phyloP scores from a whole-genome alignment of 92 coral and sea anemone species.

The Hydrozoanthus gracilis region DNA sequence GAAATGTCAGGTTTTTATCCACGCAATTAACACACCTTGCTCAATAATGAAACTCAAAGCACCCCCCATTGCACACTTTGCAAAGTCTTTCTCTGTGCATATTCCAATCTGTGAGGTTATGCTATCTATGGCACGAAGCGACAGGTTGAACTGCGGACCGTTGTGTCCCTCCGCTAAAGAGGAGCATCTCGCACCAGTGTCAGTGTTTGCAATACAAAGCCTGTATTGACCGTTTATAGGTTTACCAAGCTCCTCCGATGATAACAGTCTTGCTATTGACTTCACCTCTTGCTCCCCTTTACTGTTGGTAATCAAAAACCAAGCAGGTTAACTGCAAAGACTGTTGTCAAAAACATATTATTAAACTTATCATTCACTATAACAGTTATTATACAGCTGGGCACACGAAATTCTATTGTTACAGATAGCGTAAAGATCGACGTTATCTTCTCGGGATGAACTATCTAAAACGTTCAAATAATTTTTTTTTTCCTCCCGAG shows the following conservation, averaged over 20 bases:
- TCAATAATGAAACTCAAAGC: constrained; percentile 3
- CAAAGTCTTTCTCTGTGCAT: constrained; percentile 1
- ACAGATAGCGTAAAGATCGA: no score
- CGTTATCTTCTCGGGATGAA: no score
- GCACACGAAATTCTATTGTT: no score
- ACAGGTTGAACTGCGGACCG: constrained; percentile 23
- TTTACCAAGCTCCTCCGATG: constrained; percentile 9
- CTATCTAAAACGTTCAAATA: no score
- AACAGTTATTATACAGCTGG: no score
- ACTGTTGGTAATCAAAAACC: neutral
- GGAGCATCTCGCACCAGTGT: constrained; percentile 12
- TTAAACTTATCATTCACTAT: no score
- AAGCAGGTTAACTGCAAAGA: neutral
- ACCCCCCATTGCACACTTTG: neutral
- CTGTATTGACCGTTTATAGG: constrained; percentile 22
- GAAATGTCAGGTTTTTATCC: neutral
- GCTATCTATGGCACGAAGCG: constrained; percentile 9
- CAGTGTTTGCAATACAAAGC: constrained; percentile 14
- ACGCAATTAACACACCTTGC: constrained; percentile 3
- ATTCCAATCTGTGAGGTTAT: constrained; percentile 24
- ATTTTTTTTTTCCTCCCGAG: no score
- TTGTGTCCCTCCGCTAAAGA: constrained; percentile 12
- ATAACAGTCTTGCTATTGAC: neutral
- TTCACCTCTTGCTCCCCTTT: neutral
- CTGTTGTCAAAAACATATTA: neutral